Evolutionary conservation across 2,797 vertebrate species (phyloP).

Genomic region (Fratercula arctica): DNA sequence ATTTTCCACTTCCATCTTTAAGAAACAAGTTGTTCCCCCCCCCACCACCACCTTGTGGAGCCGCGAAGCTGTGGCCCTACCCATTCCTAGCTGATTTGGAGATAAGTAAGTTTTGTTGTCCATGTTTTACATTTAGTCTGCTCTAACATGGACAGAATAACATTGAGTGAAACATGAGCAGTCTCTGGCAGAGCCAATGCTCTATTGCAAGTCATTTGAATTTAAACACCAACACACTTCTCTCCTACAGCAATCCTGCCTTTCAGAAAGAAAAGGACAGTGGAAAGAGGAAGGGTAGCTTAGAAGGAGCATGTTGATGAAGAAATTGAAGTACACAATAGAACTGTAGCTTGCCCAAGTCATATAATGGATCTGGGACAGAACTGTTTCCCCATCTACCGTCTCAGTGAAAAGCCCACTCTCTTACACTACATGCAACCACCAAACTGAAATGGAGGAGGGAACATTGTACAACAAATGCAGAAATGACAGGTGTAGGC

Average conservation of each 20-base stretch:
- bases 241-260: neutral
- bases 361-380: neutral
- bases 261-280: neutral
- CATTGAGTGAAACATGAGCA: neutral
- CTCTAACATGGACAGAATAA: neutral
- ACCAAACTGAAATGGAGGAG: neutral
- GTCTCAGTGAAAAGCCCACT: neutral
- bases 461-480: neutral
- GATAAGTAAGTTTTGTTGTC: neutral
- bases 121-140: neutral
- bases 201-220: neutral
- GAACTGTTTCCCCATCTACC: neutral
- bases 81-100: neutral
- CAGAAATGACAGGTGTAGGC: neutral
- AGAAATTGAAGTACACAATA: neutral
- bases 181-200: neutral
- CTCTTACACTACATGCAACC: neutral
- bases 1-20: neutral
- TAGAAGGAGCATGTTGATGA: neutral
- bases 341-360: neutral
- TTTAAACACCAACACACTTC: neutral
- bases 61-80: neutral
- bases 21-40: neutral
- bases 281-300: neutral
- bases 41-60: neutral